These are phyloP conservation scores for Echeneis naucrates DNA, from an alignment of 2,797 vertebrate species.

Conservation along the genomic window DNA sequence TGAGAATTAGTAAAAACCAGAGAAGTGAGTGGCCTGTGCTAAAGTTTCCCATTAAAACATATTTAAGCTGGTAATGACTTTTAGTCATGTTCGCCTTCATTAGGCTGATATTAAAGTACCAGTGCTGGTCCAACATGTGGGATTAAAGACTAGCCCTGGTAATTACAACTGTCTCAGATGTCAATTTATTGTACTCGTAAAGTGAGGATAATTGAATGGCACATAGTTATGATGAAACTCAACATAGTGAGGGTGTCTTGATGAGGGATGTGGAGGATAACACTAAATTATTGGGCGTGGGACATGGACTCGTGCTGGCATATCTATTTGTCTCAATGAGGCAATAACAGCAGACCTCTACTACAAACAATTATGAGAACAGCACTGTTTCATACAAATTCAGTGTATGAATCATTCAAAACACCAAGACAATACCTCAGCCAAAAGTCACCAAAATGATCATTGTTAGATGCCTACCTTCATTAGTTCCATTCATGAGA, in stretches of 20 bases:
- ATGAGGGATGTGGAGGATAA: slow-evolving; percentile 73
- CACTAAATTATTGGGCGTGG: slow-evolving; percentile 77
- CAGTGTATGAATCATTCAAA: slow-evolving; percentile 14
- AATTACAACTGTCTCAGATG: slow-evolving; percentile 78
- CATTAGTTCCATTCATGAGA: slow-evolving; percentile 96
- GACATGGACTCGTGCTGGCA: slow-evolving; percentile 58
- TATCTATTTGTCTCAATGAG: slow-evolving; percentile 67
- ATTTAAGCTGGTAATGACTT: slow-evolving; percentile 19
- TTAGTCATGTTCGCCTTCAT: slow-evolving; percentile 35
- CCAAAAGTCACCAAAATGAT: background rate
- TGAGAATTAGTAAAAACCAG: slow-evolving; percentile 46
- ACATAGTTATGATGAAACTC: slow-evolving; percentile 68
- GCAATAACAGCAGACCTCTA: slow-evolving; percentile 61
- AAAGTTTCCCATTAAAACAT: slow-evolving; percentile 28
- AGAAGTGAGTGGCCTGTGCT: slow-evolving; percentile 14
- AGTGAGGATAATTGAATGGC: slow-evolving; percentile 73
- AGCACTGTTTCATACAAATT: slow-evolving; percentile 40
- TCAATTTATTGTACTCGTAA: slow-evolving; percentile 77
- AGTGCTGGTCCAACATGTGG: slow-evolving; percentile 39
- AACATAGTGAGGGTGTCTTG: slow-evolving; percentile 67
- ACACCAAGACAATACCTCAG: slow-evolving; percentile 37
- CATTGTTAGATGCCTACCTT: slow-evolving; percentile 83
- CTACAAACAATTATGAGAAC: slow-evolving; percentile 49
- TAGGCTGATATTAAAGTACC: slow-evolving; percentile 49
- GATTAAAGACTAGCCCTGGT: slow-evolving; percentile 70